Evolutionary conservation across 2,797 vertebrate genomes (phyloP).

Genomic region (Denticeps clupeoides): DNA sequence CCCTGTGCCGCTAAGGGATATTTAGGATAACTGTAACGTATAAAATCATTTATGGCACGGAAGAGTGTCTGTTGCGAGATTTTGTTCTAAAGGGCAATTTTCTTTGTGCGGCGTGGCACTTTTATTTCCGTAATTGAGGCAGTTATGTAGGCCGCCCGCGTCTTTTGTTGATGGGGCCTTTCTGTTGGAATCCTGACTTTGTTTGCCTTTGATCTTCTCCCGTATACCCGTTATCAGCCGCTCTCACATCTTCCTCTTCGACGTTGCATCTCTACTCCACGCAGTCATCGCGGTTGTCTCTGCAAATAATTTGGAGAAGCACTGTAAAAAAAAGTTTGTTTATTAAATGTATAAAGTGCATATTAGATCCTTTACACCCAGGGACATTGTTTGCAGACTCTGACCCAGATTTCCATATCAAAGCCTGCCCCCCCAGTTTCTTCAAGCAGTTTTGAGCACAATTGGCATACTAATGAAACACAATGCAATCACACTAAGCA

Average conservation of each 20-base stretch:
- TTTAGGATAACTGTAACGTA: no score
- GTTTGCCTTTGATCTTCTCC: constrained; percentile 13
- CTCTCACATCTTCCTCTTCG: constrained; percentile 12
- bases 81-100: no score
- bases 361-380: constrained; percentile 19
- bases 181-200: constrained; percentile 9
- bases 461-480: constrained; percentile 21
- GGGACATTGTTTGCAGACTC: constrained; percentile 21
- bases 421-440: constrained; percentile 14
- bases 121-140: neutral
- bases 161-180: constrained; percentile 7
- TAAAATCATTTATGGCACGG: no score
- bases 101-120: neutral
- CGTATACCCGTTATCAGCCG: neutral
- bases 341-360: constrained; percentile 22
- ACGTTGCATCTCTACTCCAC: constrained; percentile 9
- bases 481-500: constrained; percentile 8
- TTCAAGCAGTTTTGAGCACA: constrained; percentile 22
- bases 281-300: constrained; percentile 9
- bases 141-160: constrained; percentile 5
- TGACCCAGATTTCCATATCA: constrained; percentile 30
- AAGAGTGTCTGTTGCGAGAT: no score
- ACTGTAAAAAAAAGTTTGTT: constrained; percentile 14
- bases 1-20: no score
- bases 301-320: constrained; percentile 1